Conservation (phyloP, 2,888 invertebrate species). For the Meteorus cinctellus region DNA sequence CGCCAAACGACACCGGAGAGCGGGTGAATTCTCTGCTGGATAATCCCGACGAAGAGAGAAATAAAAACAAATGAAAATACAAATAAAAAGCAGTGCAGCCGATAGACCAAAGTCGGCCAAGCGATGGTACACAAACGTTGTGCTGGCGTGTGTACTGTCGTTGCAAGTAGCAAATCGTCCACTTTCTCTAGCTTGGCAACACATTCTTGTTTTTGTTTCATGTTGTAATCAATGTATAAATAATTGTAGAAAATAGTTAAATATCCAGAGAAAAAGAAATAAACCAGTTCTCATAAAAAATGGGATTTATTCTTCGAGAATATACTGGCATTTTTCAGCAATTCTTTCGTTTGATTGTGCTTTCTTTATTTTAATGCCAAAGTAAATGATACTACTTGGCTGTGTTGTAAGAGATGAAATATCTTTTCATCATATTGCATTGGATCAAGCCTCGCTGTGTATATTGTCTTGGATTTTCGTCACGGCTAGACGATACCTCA, state of each 20-base stretch:
- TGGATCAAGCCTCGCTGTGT: no score
- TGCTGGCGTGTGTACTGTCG: neutral
- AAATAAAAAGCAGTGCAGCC: constrained; percentile 33
- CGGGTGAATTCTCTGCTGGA: constrained; percentile 25
- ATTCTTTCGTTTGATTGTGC: no score
- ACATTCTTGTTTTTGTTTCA: neutral
- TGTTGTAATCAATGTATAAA: constrained; percentile 2
- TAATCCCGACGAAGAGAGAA: constrained; percentile 19
- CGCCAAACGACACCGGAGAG: constrained; percentile 39
- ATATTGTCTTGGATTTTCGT: no score
- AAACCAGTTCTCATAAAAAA: no score
- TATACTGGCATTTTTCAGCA: no score
- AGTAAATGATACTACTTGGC: no score
- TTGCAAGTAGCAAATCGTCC: neutral
- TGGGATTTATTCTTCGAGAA: no score
- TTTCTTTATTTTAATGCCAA: no score
- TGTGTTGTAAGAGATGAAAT: no score
- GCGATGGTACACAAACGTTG: constrained; percentile 3
- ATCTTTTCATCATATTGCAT: no score
- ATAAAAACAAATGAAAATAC: constrained; percentile 10
- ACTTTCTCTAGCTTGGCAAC: neutral
- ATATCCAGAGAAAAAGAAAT: no score
- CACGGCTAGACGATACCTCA: no score
- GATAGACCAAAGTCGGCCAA: constrained; percentile 1
- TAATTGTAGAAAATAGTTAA: neutral